Base-by-base conservation (phyloP, 2,888 invertebrate species). In the Auanema freiburgensis region DNA sequence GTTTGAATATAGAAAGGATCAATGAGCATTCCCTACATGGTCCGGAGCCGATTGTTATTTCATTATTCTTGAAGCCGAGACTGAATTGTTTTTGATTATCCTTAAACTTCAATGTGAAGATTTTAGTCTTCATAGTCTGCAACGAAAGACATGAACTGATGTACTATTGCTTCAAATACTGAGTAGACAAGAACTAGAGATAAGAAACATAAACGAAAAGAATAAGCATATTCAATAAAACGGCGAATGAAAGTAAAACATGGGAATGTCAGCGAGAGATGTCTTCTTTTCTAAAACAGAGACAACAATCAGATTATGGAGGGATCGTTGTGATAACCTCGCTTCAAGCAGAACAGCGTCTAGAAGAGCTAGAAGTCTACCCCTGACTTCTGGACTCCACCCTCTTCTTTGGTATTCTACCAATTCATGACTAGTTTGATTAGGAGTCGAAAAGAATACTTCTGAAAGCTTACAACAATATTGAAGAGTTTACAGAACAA, bases 391-490 rank as follows among this genome's bases (percentile, higher is more conserved):
- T 1, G 18, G 3, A 14, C 23, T 43, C 42, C 41, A 56, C 12
- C n/a, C 14, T 16, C n/a, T 14, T 21, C 42, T 21, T 12, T 42
- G 44, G 1, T 56, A 42, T 10, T 42, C 21, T 21, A 24, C 43
- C 41, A 56, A 21, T 5, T 21, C 43, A 33, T 56, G 42, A 1
- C 18, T 18, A 1, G 21, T 23, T n/a, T 24, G n/a, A 18, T 23
- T 16, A 42, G 56, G 44, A 4, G 23, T 42, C 1, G 56, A 41
- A 18, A 56, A 42, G 18, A 43, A 42, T 16, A 14, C 10, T 5
- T 10, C 56, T 56, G 43, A 56, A 33, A 33, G 8, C 8, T 33
- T 33, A n/a, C n/a, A n/a, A n/a, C n/a, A n/a, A n/a, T n/a, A n/a
- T n/a, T n/a, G n/a, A n/a, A n/a, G n/a, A n/a, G n/a, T n/a, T n/a